Evolutionary conservation across 2,797 vertebrate genomes (phyloP).

Genomic region (Rhinogobio ventralis): DNA sequence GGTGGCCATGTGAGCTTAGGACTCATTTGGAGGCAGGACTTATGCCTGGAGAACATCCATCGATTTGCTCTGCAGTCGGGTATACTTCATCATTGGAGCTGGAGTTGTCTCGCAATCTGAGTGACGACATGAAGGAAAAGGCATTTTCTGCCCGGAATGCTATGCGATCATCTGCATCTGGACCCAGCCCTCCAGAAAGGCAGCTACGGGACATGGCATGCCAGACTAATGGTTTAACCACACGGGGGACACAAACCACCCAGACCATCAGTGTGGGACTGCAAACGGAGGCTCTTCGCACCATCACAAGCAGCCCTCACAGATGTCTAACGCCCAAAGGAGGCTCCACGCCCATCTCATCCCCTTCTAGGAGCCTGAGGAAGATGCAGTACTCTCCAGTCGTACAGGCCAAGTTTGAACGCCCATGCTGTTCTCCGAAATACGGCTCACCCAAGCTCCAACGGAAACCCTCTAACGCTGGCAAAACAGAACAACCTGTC

Average conservation of each 20-base stretch:
- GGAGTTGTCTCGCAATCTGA: slow-evolving; percentile 93
- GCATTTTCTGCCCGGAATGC: slow-evolving; percentile 91
- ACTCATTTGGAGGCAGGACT: slow-evolving; percentile 80
- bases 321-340: slow-evolving; percentile 96
- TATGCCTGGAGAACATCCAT: slow-evolving; percentile 78
- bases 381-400: slow-evolving; percentile 91
- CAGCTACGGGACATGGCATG: slow-evolving; percentile 86
- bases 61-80: slow-evolving; percentile 85
- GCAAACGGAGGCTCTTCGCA: slow-evolving; percentile 90
- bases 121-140: slow-evolving; percentile 98
- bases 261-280: slow-evolving; percentile 93
- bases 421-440: slow-evolving; percentile 96
- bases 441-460: slow-evolving; percentile 98
- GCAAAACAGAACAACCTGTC: slow-evolving; percentile 83
- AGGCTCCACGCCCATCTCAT: slow-evolving; percentile 88
- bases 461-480: slow-evolving; percentile 81
- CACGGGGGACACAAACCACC: slow-evolving; percentile 89
- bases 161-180: slow-evolving; percentile 77
- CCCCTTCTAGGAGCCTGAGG: slow-evolving; percentile 90
- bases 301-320: slow-evolving; percentile 93
- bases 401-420: slow-evolving; percentile 94
- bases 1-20: slow-evolving; percentile 84
- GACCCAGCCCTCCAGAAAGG: slow-evolving; percentile 52
- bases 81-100: slow-evolving; percentile 86
- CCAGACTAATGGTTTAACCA: slow-evolving; percentile 92